These are phyloP conservation scores for Platysteira castanea DNA, from an alignment of 2,113 vertebrate species.

Conservation along the genomic window DNA sequence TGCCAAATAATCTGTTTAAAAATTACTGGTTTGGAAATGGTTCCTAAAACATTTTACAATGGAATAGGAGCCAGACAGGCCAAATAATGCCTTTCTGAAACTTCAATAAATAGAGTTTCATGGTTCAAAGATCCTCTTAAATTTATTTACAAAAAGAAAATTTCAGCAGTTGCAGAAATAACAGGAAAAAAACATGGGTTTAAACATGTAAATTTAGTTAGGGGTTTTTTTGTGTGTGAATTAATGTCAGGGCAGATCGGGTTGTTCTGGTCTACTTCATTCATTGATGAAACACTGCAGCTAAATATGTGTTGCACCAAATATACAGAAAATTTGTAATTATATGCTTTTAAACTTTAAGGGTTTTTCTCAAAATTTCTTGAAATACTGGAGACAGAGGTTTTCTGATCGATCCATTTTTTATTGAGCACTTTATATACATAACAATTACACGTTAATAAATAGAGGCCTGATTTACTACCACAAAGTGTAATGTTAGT, in stretches of 20 bases:
- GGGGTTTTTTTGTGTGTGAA: not conserved
- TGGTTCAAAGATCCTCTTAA: not conserved
- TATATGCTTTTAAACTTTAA: not conserved
- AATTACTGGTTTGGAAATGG: not conserved
- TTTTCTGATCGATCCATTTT: not conserved
- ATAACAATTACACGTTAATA: not conserved
- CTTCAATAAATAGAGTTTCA: not conserved
- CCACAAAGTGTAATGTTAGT: not conserved
- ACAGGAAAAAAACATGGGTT: not conserved
- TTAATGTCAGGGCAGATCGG: not conserved
- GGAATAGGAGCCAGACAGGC: not conserved
- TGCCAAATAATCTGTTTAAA: not conserved
- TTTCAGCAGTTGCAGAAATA: not conserved
- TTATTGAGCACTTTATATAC: not conserved
- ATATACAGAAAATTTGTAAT: not conserved
- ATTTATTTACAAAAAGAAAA: not conserved
- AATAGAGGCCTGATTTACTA: not conserved
- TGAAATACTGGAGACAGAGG: not conserved
- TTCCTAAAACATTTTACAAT: not conserved
- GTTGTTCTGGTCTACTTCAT: not conserved
- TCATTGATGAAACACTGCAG: not conserved
- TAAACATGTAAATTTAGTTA: not conserved
- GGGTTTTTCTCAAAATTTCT: not conserved
- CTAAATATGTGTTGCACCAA: not conserved
- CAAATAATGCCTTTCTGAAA: not conserved